Conservation (phyloP, 1,140 invertebrate species). For the Platorchestia sp. region DNA sequence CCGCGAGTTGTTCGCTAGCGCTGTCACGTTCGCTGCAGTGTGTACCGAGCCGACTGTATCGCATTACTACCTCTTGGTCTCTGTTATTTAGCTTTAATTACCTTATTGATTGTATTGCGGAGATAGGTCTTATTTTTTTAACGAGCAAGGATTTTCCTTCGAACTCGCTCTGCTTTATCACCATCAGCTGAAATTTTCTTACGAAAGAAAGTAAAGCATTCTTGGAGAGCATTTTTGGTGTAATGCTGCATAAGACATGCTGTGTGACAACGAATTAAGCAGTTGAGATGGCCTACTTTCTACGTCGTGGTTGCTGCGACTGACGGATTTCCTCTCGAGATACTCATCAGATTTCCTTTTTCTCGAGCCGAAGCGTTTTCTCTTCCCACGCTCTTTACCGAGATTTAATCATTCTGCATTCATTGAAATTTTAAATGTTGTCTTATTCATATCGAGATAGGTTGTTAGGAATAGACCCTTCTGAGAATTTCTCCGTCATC, state of each 20-base stretch:
- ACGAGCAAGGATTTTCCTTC: neutral
- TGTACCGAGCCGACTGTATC: neutral
- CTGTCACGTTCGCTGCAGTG: slow-evolving; percentile 1
- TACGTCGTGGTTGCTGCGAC: neutral
- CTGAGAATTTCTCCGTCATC: too few relatives aligned
- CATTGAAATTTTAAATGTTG: neutral
- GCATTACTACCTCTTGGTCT: neutral
- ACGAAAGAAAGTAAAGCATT: neutral
- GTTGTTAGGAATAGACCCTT: too few relatives aligned
- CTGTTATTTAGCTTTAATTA: neutral
- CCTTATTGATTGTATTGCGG: neutral
- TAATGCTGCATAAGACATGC: neutral
- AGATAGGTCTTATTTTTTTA: neutral
- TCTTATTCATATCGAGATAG: neutral
- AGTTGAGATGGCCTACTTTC: slow-evolving; percentile 35
- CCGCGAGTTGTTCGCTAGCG: neutral
- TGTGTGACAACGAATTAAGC: neutral
- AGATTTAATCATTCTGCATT: neutral
- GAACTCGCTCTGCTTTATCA: neutral
- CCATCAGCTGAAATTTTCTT: neutral
- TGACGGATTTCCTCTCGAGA: slow-evolving; percentile 3
- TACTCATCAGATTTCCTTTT: neutral
- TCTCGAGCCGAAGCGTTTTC: neutral
- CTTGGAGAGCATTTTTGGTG: neutral
- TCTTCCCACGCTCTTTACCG: slow-evolving; percentile 5